Conservation (phyloP, 1,140 invertebrate species). For the Caenorhabditis briggsae region DNA sequence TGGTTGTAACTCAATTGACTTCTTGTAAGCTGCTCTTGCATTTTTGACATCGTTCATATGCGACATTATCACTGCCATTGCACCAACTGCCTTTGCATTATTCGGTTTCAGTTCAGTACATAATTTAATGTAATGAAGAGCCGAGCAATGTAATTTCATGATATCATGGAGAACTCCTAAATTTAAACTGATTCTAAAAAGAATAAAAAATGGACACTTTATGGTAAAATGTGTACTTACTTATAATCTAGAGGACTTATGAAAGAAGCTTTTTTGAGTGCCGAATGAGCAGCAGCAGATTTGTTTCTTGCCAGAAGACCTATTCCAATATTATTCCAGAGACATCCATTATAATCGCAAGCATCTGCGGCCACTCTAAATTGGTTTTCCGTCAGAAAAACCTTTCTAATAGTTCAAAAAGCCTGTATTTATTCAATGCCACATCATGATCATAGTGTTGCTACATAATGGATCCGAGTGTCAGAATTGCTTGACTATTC, state of each 20-base stretch:
- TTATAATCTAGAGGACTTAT: slow-evolving; percentile 52
- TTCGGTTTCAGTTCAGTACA: slow-evolving; percentile 29
- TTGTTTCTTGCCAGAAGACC: slow-evolving; percentile 41
- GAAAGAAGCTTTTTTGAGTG: slow-evolving; percentile 53
- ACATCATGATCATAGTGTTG: slow-evolving; percentile 53
- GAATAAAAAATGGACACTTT: neutral
- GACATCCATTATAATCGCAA: slow-evolving; percentile 56
- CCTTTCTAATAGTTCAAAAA: neutral
- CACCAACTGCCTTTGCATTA: slow-evolving; percentile 49
- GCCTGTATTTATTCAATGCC: slow-evolving; percentile 56
- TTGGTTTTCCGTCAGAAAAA: neutral
- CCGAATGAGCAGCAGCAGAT: slow-evolving; percentile 58
- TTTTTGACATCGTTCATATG: slow-evolving; percentile 55
- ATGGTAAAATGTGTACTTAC: slow-evolving; percentile 7
- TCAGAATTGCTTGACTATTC: slow-evolving; percentile 20
- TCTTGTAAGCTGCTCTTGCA: slow-evolving; percentile 57
- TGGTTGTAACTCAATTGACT: slow-evolving; percentile 25
- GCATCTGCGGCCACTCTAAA: slow-evolving; percentile 42
- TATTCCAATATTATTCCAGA: slow-evolving; percentile 61
- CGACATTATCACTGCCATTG: slow-evolving; percentile 59
- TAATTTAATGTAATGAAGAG: slow-evolving; percentile 51
- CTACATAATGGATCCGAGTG: slow-evolving; percentile 41
- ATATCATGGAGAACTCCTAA: slow-evolving; percentile 50
- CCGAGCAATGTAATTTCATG: slow-evolving; percentile 60
- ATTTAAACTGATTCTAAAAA: slow-evolving; percentile 58